Conservation (phyloP, 2,888 invertebrate species). For the Omphaloscelis lunosa region DNA sequence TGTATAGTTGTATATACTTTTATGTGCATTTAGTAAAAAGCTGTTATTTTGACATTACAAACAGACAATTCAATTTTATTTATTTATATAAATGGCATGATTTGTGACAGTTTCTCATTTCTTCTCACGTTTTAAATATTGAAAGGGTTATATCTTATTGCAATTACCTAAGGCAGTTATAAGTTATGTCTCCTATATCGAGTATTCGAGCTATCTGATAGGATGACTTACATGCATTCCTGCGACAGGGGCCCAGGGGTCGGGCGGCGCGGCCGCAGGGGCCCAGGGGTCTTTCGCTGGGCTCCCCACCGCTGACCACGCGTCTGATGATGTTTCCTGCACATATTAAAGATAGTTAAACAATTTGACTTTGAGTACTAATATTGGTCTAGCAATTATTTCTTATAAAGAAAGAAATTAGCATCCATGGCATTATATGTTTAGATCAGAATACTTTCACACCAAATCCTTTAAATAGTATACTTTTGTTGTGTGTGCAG, state of each 20-base stretch:
- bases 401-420: not conserved
- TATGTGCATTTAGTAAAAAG: too few relatives aligned
- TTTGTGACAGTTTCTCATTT: not conserved
- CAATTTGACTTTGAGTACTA: not conserved
- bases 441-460: not conserved
- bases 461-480: not conserved
- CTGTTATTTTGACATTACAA: too few relatives aligned
- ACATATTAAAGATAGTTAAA: not conserved
- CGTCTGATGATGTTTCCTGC: slow-evolving; percentile 89
- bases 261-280: slow-evolving; percentile 75
- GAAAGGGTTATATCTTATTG: not conserved
- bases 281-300: slow-evolving; percentile 84
- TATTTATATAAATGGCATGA: too few relatives aligned
- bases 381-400: not conserved
- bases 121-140: not conserved
- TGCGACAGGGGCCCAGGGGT: slow-evolving; percentile 86
- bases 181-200: not conserved
- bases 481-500: not conserved
- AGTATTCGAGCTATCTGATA: not conserved
- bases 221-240: slow-evolving; percentile 67
- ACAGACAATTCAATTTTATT: too few relatives aligned
- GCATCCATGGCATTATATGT: not conserved
- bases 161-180: not conserved
- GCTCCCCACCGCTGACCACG: slow-evolving; percentile 90
- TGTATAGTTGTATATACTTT: too few relatives aligned